Conservation (phyloP, 2,888 invertebrate species). For the Meghimatium bilineatum region DNA sequence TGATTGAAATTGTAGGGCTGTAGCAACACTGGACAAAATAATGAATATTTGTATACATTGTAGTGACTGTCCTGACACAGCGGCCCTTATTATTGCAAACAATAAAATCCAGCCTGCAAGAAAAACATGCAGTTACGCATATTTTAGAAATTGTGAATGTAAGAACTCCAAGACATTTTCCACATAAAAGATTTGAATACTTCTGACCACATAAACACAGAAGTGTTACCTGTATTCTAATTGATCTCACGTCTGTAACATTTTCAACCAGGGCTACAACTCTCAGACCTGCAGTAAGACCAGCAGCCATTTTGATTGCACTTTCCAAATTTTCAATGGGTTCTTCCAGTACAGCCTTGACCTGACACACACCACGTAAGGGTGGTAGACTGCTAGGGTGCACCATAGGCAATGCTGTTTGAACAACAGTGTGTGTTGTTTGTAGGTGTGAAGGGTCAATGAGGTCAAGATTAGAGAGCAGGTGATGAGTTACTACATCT, state of each 20-base stretch:
- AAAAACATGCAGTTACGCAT: not conserved
- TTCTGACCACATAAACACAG: not conserved
- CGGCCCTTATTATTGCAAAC: no score
- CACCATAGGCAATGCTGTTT: conserved; percentile 63
- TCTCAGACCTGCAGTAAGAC: conserved; percentile 90
- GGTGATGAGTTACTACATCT: conserved; percentile 87
- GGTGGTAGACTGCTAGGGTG: conserved; percentile 57
- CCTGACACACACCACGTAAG: conserved; percentile 66
- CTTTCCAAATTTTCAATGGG: conserved; percentile 89
- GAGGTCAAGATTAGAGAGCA: conserved; percentile 83
- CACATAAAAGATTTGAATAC: no score
- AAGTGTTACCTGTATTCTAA: conserved; percentile 86
- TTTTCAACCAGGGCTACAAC: conserved; percentile 91
- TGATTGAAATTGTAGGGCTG: no score
- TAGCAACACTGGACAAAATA: no score
- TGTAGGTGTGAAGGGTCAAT: conserved; percentile 67
- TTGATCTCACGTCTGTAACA: conserved; percentile 84
- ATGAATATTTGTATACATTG: no score
- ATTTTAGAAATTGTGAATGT: no score
- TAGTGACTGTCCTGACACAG: no score
- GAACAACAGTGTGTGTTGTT: conserved; percentile 62
- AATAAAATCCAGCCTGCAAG: no score
- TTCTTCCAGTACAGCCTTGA: conserved; percentile 84
- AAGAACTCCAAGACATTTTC: no score
- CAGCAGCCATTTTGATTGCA: conserved; percentile 93